Evolutionary conservation across 1,140 invertebrate species (phyloP), one percentile per base, ranked within the genome.

Genomic region (Ectropis grisescens): DNA sequence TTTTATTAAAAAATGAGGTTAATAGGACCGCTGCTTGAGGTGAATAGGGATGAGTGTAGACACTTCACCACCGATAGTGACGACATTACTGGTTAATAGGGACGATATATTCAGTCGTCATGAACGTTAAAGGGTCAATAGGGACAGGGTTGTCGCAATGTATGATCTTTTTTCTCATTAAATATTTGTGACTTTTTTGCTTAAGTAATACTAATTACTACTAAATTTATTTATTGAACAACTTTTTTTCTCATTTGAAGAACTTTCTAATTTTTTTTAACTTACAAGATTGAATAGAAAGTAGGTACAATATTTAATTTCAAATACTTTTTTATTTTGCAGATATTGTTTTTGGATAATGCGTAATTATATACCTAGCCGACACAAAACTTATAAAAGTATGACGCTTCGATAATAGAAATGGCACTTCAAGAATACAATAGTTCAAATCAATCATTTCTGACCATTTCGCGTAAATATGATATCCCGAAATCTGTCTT

Each of bases 381-480:
- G 25, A 5, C 30, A 14, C 13, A 28, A 22, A 33, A 15, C 13
- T 40, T 33, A 28, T 25, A 23, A 33, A 40, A 40, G 28, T 40
- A 40, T 22, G 31, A 32, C 29, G 26, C 13, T 14, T 14, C 16
- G 0, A 22, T 40, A 22, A 33, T 40, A 25, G 9, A 23, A 22
- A 11, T 33, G 16, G 37, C 37, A 13, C 14, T 40, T 6, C 16
- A 40, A 27, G 37, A 32, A 33, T 40, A 40, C 33, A 14, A 2
- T 10, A 24, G 26, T 5, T 11, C 24, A 1, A 24, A 30, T 29
- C 19, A 13, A 9, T 24, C 14, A 5, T 24, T 41, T 12, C 24
- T 24, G 13, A 12, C 9, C 11, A 15, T 41, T 13, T 22, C 32
- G 14, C 13, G 29, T 10, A 41, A 35, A 37, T 29, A 15, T 24